phyloP scores from a whole-genome alignment of 2,888 invertebrate species.

The Trichogramma dendrolimi region DNA sequence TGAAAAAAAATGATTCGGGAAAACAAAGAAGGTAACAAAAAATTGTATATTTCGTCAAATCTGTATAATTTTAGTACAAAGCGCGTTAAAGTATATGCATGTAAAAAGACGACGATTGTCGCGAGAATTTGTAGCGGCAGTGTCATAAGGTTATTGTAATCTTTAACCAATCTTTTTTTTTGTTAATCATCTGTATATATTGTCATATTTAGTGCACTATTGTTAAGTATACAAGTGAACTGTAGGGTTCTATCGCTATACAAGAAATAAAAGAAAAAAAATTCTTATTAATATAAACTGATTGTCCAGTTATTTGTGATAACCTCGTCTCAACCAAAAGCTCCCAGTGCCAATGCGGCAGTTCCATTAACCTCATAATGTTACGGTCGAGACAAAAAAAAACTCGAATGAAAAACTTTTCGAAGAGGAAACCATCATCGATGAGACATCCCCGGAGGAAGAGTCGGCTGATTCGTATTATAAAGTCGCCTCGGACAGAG shows the following conservation, averaged over 20 bases:
- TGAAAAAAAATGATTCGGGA: not conserved
- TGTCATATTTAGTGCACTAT: constrained; percentile 50
- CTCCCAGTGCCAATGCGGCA: no score
- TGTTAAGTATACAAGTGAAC: constrained; percentile 46
- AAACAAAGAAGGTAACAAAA: constrained; percentile 3
- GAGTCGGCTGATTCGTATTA: no score
- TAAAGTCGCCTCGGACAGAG: no score
- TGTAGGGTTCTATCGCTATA: constrained; percentile 49
- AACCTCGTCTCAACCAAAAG: no score
- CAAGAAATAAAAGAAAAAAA: constrained; percentile 39
- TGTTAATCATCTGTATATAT: constrained; percentile 52
- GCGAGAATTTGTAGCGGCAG: constrained; percentile 11
- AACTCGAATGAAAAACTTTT: no score
- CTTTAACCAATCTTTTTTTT: constrained; percentile 37
- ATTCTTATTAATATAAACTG: constrained; percentile 49
- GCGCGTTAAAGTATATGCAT: constrained; percentile 36
- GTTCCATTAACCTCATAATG: no score
- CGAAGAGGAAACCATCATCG: no score
- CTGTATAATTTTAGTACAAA: constrained; percentile 47
- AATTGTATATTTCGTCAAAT: constrained; percentile 29
- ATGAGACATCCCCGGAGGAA: no score
- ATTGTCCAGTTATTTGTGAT: constrained; percentile 14
- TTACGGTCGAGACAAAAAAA: no score
- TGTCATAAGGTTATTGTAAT: constrained; percentile 25
- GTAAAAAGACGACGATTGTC: constrained; percentile 30